These are phyloP conservation scores for Caenorhabditis sp. DNA, from an alignment of 2,888 invertebrate species.

Conservation along the genomic window DNA sequence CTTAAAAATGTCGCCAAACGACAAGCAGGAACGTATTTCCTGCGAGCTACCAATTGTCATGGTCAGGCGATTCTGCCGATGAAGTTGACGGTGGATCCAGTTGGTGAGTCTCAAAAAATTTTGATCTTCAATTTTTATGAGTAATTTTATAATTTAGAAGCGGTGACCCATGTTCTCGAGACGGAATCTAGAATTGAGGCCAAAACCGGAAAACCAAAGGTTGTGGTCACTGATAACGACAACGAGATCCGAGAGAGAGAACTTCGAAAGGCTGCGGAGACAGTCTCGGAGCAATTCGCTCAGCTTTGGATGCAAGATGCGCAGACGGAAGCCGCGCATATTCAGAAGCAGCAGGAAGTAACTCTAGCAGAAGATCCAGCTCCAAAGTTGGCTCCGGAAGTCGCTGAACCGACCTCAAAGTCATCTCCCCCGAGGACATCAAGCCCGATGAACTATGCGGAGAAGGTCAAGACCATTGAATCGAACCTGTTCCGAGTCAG, in stretches of 20 bases:
- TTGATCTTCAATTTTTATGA: not conserved
- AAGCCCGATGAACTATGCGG: slow-evolving; percentile 54
- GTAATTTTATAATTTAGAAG: slow-evolving; percentile 23
- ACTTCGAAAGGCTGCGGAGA: slow-evolving; percentile 55
- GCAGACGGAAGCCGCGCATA: slow-evolving; percentile 23
- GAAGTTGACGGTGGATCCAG: slow-evolving; percentile 61
- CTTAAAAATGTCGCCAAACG: slow-evolving; percentile 60
- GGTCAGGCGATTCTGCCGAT: slow-evolving; percentile 70
- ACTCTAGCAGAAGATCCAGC: not conserved
- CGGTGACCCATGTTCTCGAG: slow-evolving; percentile 52
- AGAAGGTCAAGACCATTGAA: slow-evolving; percentile 60
- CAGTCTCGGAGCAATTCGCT: slow-evolving; percentile 57
- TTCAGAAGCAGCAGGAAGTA: not conserved
- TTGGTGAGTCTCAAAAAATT: slow-evolving; percentile 31
- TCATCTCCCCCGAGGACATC: slow-evolving; percentile 25
- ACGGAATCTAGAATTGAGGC: not conserved
- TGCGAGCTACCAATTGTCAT: slow-evolving; percentile 72
- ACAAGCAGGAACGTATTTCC: slow-evolving; percentile 71
- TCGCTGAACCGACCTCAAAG: no score
- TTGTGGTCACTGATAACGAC: slow-evolving; percentile 8
- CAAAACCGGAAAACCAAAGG: not conserved
- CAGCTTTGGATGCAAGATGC: slow-evolving; percentile 55
- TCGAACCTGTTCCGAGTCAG: slow-evolving; percentile 53
- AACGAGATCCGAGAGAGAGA: slow-evolving; percentile 20
- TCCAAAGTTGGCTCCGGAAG: not conserved